Evolutionary conservation across 2,888 invertebrate genomes (phyloP).

Genomic region (Campopleginae sp.): DNA sequence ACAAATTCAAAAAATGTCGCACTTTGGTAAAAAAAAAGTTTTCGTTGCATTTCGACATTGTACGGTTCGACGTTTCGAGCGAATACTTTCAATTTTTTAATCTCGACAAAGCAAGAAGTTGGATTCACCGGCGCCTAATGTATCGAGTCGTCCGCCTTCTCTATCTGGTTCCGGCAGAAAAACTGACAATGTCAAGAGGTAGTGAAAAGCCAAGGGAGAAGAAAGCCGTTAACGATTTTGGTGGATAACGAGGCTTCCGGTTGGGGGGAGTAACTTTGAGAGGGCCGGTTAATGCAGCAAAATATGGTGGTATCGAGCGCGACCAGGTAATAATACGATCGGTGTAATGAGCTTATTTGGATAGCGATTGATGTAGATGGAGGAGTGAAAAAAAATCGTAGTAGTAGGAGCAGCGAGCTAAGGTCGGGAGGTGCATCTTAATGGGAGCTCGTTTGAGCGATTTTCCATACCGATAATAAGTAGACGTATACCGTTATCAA

Average conservation of each 20-base stretch:
- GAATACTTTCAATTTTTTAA: background rate
- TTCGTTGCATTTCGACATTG: too few species aligned
- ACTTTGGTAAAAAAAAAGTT: too few species aligned
- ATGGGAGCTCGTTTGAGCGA: slow-evolving; percentile 61
- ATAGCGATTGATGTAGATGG: slow-evolving; percentile 46
- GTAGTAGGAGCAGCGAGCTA: slow-evolving; percentile 21
- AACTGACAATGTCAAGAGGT: background rate
- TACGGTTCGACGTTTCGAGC: background rate
- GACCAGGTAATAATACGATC: slow-evolving; percentile 28
- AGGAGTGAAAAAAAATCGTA: slow-evolving; percentile 8
- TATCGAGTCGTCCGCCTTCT: background rate
- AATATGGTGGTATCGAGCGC: slow-evolving; percentile 18
- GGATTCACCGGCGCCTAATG: slow-evolving; percentile 4
- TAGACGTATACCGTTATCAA: slow-evolving; percentile 32
- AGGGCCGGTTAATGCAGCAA: slow-evolving; percentile 8
- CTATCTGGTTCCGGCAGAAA: background rate
- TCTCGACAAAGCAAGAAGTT: background rate
- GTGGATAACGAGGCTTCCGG: slow-evolving; percentile 38
- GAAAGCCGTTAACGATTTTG: slow-evolving; percentile 17
- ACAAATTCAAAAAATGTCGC: too few species aligned
- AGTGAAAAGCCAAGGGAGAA: slow-evolving; percentile 22
- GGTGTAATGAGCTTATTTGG: slow-evolving; percentile 61
- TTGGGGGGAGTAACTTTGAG: slow-evolving; percentile 8
- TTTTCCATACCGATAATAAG: slow-evolving; percentile 53
- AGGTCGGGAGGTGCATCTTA: slow-evolving; percentile 57